These are phyloP conservation scores for Peromyscus leucopus DNA, from an alignment of 2,113 vertebrate genomes.

Conservation along the genomic window DNA sequence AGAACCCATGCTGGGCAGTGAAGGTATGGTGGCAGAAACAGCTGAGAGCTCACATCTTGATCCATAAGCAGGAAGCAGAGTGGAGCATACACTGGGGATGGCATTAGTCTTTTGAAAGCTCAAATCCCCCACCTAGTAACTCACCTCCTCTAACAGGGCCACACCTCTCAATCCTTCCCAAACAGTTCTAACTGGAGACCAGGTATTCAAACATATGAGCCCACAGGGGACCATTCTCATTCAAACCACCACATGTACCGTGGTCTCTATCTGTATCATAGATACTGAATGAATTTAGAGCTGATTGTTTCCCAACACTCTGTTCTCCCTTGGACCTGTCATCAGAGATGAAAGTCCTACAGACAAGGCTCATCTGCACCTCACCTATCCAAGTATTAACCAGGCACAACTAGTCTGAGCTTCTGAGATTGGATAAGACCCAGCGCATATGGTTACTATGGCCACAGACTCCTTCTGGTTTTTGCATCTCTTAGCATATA, in stretches of 20 bases:
- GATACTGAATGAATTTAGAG: background rate
- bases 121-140: background rate
- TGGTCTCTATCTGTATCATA: background rate
- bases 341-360: background rate
- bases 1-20: background rate
- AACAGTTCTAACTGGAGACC: background rate
- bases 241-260: background rate
- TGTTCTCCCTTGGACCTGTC: background rate
- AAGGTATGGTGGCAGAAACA: background rate
- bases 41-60: background rate
- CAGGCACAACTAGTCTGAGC: background rate
- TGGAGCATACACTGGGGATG: background rate
- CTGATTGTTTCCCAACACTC: accelerated
- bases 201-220: background rate
- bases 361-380: background rate
- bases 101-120: background rate
- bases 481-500: background rate
- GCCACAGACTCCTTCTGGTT: background rate
- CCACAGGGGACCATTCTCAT: background rate
- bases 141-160: background rate
- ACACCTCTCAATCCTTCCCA: background rate
- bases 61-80: background rate
- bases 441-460: background rate
- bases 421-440: background rate
- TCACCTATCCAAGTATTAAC: background rate